Conservation (phyloP, 2,888 invertebrate genomes). For the Lycophotia porphyrea region DNA sequence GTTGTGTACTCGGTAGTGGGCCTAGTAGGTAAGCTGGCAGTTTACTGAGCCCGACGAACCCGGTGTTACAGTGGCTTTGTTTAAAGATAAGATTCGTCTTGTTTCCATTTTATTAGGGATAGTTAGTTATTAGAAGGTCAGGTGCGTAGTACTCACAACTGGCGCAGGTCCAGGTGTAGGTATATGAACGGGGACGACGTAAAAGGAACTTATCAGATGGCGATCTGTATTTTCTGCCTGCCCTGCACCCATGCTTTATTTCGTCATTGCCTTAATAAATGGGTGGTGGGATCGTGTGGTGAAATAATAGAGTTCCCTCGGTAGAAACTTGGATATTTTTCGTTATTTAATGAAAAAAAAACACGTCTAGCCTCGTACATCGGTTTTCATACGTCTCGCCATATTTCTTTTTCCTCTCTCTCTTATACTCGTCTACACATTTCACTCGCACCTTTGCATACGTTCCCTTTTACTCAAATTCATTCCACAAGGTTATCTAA, state of each 20-base stretch:
- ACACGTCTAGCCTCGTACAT: too few relatives aligned
- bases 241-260: background rate
- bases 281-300: too few relatives aligned
- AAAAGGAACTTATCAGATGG: background rate
- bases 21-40: background rate
- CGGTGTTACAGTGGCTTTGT: background rate
- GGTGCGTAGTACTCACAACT: background rate
- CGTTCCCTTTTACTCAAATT: too few relatives aligned
- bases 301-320: too few relatives aligned
- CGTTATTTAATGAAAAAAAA: too few relatives aligned
- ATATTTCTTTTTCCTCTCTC: too few relatives aligned
- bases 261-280: background rate
- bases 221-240: background rate
- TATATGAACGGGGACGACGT: background rate
- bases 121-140: background rate
- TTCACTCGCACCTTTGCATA: too few relatives aligned
- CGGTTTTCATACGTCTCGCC: too few relatives aligned
- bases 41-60: conserved; percentile 23
- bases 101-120: conserved; percentile 20
- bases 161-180: background rate
- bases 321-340: too few relatives aligned
- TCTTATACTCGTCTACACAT: too few relatives aligned
- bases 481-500: too few relatives aligned
- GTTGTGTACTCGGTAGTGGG: background rate
- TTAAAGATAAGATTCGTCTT: conserved; percentile 22